Evolutionary conservation across 1,140 invertebrate genomes (phyloP), one percentile per base, ranked within the genome.

Genomic region (Camponotus vicinus): DNA sequence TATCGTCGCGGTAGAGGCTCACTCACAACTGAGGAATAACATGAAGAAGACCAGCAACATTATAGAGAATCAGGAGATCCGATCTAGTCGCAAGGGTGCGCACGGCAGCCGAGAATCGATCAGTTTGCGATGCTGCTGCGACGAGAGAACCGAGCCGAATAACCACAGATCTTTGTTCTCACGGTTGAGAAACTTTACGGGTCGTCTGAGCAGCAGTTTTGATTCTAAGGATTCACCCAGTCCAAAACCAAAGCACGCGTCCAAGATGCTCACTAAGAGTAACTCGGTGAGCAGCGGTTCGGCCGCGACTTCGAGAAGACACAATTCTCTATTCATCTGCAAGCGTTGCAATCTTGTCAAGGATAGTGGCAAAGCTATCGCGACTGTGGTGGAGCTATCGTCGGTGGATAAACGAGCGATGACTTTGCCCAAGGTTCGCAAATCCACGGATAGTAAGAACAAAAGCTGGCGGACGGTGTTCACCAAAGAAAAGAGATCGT

Each of bases 401-500:
- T 59, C 88, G 7, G 80, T 89, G 45, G 94, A 95, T 7, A 94
- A 94, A 52, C 89, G 91, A 0, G 94, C 94, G 1, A 95, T 94
- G 93, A 95, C 94, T 0, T 37, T 95, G 76, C 94, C 94, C 6
- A 95, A 95, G 63, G 86, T 91, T 1, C 90, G 88, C 21, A 93
- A 94, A 57, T 92, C 92, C 0, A 92, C 95, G 9, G 94, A 94
- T 13, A 91, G 88, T 15, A 93, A 93, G 77, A 93, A 93, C 77
- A 95, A 93, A 18, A 93, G 93, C 40, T 95, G 95, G 95, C 73
- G 92, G 21, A 94, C 92, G 49, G 94, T 95, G 1, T 95, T 95
- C 37, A 92, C 92, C 2, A 95, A 95, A 57, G 95, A 95, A 32
- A 95, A 94, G 13, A 92, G 94, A 37, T 93, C 95, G 0, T 95